Base-by-base conservation (phyloP, 2,797 vertebrate genomes). In the Micromesistius poutassou region DNA sequence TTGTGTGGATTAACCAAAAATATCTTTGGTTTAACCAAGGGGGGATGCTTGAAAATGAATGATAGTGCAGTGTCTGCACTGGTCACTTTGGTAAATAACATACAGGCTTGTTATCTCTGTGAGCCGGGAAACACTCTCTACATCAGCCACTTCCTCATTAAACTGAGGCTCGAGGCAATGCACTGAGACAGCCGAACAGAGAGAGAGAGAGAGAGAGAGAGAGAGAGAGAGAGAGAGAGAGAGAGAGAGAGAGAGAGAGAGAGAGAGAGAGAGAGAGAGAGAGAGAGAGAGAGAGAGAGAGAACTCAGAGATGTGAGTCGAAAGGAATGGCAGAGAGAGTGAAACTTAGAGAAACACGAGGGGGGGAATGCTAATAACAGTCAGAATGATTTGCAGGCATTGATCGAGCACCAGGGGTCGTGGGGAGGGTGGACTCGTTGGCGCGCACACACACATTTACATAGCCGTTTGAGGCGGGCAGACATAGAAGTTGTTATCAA, bases 41-140 rank as follows among this genome's bases (percentile, higher is more conserved):
- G 79, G 78, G 80, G 82, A 76, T 86, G 73, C 85, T 80, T 81
- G 77, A 80, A 78, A 80, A 73, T 76, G 81, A 85, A 78, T 79
- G 76, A 72, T 83, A 82, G 87, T 78, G 62, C 66, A 68, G 42
- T 75, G 77, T 71, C 86, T 79, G 87, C 84, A 77, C 78, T 71
- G 79, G 81, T 85, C 86, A 77, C 87, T 72, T 82, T 82, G 75
- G 87, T 85, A 86, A 87, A 89, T 90, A 90, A 84, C 89, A 91
- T 87, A 89, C 81, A 84, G 83, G 86, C 89, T 92, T 89, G 86
- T 89, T 92, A 91, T 88, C 81, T 79, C 81, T 80, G 82, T 77
- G 81, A 90, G 82, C 80, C 19, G 42, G 78, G 78, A 86, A 86
- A 82, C 75, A 50, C 78, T 84, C 78, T 81, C 83, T 82, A 80